A percentile compares a stretch with the other conserved stretches of the same genome.
These are phyloP conservation scores for Etheostoma nigrum DNA, from an alignment of 2,797 vertebrate species.

Conservation along the genomic window DNA sequence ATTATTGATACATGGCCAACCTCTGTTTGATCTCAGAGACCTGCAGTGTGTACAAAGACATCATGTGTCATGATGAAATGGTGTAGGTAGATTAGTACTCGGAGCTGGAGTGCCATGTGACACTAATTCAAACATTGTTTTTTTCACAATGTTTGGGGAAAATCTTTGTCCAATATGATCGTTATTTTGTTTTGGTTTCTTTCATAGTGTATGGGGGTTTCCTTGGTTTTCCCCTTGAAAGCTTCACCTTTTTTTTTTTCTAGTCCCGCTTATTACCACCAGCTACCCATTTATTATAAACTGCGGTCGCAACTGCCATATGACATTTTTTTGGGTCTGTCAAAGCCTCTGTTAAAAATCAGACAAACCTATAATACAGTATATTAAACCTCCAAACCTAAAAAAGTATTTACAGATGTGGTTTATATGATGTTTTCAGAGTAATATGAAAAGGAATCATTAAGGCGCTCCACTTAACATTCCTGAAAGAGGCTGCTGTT, in stretches of 20 bases:
- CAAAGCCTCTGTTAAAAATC: not conserved
- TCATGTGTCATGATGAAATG: too few species aligned
- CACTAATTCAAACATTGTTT: not conserved
- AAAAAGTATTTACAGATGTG: slow-evolving; percentile 5
- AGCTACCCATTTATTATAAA: not conserved
- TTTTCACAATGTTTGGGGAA: not conserved
- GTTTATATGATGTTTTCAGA: not conserved
- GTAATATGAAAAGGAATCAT: not conserved
- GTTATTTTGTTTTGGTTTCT: not conserved
- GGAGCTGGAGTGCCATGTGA: too few species aligned
- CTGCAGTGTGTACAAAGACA: too few species aligned
- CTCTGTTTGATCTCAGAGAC: too few species aligned
- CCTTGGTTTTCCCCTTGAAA: not conserved
- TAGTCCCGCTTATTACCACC: not conserved
- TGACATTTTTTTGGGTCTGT: not conserved
- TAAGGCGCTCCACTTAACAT: not conserved
- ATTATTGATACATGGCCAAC: too few species aligned
- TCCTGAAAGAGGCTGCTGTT: not conserved
- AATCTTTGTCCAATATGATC: not conserved
- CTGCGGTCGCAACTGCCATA: not conserved
- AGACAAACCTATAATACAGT: not conserved
- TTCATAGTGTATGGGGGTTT: not conserved
- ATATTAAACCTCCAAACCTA: too few species aligned
- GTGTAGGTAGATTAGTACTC: too few species aligned
- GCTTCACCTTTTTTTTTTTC: not conserved